These are phyloP conservation scores for Tipula lateralis DNA, from an alignment of 2,888 invertebrate species.

Conservation along the genomic window DNA sequence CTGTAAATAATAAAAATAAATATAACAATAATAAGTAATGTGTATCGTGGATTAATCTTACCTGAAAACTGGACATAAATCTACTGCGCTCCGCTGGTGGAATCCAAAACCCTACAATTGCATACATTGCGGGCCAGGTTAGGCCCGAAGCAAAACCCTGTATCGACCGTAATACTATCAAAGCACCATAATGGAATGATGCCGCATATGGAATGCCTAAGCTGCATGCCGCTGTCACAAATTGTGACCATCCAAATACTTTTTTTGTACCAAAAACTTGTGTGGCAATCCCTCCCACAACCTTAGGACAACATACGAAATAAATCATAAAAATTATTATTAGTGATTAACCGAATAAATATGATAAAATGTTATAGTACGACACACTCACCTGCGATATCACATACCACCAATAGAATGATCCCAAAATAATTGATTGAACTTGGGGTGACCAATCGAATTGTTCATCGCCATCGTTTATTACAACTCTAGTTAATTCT, in stretches of 20 bases:
- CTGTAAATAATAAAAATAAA: slow-evolving; percentile 39
- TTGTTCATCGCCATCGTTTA: slow-evolving; percentile 39
- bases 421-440: slow-evolving; percentile 62
- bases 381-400: slow-evolving; percentile 54
- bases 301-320: slow-evolving; percentile 35
- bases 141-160: slow-evolving; percentile 68
- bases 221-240: slow-evolving; percentile 63
- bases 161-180: slow-evolving; percentile 59
- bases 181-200: slow-evolving; percentile 56
- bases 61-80: slow-evolving; percentile 72
- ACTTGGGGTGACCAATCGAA: slow-evolving; percentile 60
- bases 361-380: neutral
- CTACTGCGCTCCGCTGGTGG: slow-evolving; percentile 65
- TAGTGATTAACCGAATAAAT: neutral
- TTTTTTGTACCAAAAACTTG: slow-evolving; percentile 66
- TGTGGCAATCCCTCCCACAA: slow-evolving; percentile 64
- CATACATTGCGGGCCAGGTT: slow-evolving; percentile 74
- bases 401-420: slow-evolving; percentile 71
- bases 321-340: neutral
- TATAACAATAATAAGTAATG: neutral
- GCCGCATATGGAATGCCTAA: slow-evolving; percentile 61
- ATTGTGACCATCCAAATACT: slow-evolving; percentile 65
- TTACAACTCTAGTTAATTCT: slow-evolving; percentile 27
- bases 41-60: slow-evolving; percentile 41
- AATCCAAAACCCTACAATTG: slow-evolving; percentile 67